Conservation (phyloP, 2,113 vertebrate genomes). For the Oncorhynchus mykiss region DNA sequence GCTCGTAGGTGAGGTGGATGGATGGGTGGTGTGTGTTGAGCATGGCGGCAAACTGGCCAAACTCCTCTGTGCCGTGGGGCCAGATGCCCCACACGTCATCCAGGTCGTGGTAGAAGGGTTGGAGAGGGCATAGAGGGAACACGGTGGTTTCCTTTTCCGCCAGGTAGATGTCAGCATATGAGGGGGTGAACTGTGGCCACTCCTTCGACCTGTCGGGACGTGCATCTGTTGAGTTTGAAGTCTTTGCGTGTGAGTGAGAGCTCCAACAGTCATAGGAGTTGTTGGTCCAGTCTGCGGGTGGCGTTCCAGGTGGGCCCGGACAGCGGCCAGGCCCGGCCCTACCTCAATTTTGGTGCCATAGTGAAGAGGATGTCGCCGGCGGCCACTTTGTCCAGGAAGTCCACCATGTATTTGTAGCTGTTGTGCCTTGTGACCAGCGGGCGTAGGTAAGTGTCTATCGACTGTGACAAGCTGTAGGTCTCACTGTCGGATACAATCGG, state of each 20-base stretch:
- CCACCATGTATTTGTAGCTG: slow-evolving; percentile 16
- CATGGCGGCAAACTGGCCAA: neutral
- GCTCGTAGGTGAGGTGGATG: neutral
- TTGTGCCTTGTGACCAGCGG: neutral
- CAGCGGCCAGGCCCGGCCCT: neutral
- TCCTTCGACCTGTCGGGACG: neutral
- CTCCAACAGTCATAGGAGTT: neutral
- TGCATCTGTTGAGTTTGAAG: neutral
- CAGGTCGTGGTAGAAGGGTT: slow-evolving; percentile 1
- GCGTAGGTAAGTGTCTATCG: slow-evolving; percentile 16
- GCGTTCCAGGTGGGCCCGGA: neutral
- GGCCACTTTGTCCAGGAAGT: slow-evolving; percentile 7
- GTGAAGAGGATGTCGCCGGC: neutral
- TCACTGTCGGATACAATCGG: slow-evolving; percentile 11
- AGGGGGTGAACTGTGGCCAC: slow-evolving; percentile 13
- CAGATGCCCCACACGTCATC: slow-evolving; percentile 16
- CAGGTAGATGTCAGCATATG: slow-evolving; percentile 26
- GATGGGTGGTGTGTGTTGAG: neutral
- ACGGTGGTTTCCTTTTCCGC: slow-evolving; percentile 6
- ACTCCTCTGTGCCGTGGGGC: neutral
- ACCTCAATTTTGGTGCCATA: slow-evolving; percentile 7
- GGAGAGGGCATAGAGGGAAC: neutral
- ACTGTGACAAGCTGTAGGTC: neutral
- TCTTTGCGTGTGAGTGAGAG: slow-evolving; percentile 13
- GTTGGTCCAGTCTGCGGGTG: neutral